Evolutionary conservation across 2,797 vertebrate species (phyloP).

Genomic region (Anguilla megastoma): DNA sequence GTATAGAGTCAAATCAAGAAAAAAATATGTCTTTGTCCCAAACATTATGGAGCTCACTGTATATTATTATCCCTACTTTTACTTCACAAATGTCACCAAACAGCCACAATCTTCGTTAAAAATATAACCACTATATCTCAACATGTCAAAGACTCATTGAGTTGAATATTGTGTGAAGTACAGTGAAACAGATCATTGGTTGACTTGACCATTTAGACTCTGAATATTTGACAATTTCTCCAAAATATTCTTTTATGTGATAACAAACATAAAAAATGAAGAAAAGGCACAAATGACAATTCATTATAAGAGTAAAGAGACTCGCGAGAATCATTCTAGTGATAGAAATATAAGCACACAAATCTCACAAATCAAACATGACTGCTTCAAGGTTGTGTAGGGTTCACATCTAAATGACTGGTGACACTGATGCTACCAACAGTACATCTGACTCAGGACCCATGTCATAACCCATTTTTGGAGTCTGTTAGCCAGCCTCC

Average conservation of each 20-base stretch:
- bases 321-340: not conserved
- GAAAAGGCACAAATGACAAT: not conserved
- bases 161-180: not conserved
- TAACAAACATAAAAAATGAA: not conserved
- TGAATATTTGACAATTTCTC: not conserved
- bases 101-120: not conserved
- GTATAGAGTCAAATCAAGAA: too few relatives aligned
- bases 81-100: not conserved
- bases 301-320: not conserved
- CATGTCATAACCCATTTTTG: not conserved
- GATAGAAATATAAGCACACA: not conserved
- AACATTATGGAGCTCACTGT: too few relatives aligned
- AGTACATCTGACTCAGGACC: not conserved
- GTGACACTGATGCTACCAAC: not conserved
- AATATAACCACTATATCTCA: not conserved
- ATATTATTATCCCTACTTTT: not conserved
- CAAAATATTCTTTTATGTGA: too few relatives aligned
- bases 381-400: not conserved
- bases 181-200: not conserved
- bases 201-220: not conserved
- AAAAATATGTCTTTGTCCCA: too few relatives aligned
- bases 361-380: conserved; percentile 4
- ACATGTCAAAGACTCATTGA: not conserved
- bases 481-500: not conserved
- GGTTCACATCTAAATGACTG: not conserved